phyloP scores from a whole-genome alignment of 2,113 vertebrate species.

The Pygathrix nemaeus region DNA sequence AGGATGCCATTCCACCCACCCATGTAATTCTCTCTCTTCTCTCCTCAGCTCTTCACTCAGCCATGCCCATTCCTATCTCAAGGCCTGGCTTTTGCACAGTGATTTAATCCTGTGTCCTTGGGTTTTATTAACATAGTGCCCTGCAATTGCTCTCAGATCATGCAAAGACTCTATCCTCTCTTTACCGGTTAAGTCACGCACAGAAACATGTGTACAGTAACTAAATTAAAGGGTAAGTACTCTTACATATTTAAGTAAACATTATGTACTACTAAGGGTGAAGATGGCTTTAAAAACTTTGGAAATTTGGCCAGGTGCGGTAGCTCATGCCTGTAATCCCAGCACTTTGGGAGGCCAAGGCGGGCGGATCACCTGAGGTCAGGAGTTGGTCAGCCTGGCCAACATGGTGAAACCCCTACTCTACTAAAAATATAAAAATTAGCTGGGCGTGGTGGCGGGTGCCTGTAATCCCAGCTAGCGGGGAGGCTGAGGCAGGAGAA shows the following conservation, averaged over 20 bases:
- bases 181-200: neutral
- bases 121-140: neutral
- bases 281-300: slow-evolving; percentile 8
- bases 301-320: too few species aligned
- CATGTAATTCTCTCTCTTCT: neutral
- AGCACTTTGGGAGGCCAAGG: neutral
- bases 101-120: neutral
- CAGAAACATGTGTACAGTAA: neutral
- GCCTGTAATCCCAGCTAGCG: neutral
- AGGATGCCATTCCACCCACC: neutral
- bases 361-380: neutral
- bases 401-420: neutral
- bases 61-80: neutral
- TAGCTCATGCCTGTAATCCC: neutral
- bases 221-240: neutral
- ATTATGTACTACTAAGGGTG: neutral
- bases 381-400: neutral
- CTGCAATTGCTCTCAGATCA: neutral
- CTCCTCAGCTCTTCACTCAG: neutral
- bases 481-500: neutral
- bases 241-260: neutral
- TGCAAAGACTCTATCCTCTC: neutral
- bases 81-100: neutral
- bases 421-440: neutral
- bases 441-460: neutral